phyloP scores from a whole-genome alignment of 64 coral and sea anemone species.

The Montipora capricornis region DNA sequence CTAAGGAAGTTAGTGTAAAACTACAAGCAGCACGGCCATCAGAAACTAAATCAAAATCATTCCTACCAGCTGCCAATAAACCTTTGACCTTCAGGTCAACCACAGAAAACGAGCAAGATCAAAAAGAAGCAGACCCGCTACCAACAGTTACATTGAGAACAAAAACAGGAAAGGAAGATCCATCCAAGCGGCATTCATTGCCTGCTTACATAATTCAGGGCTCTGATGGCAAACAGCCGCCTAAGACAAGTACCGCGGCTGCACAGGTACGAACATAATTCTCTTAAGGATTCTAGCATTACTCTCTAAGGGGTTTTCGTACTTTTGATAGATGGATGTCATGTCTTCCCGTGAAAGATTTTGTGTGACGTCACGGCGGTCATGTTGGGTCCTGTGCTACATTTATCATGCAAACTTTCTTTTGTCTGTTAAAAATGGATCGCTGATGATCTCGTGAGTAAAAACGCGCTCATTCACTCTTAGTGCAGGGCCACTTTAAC shows the following conservation, averaged over 20 bases:
- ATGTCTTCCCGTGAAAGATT: too few species aligned
- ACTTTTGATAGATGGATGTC: too few species aligned
- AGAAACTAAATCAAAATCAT: background rate
- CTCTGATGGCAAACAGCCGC: background rate
- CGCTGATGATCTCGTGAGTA: too few species aligned
- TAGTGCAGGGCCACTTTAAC: too few species aligned
- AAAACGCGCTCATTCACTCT: too few species aligned
- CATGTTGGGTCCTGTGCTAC: too few species aligned
- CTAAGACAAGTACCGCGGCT: background rate
- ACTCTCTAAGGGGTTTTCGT: too few species aligned
- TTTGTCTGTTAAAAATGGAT: too few species aligned
- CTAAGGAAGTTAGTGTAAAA: background rate
- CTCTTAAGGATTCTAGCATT: background rate
- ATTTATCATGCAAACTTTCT: too few species aligned
- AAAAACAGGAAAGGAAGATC: background rate
- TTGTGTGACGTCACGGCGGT: too few species aligned
- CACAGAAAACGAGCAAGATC: background rate
- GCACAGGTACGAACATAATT: background rate
- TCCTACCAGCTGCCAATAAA: background rate
- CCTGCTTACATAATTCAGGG: slow-evolving; percentile 52
- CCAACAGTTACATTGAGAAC: slow-evolving; percentile 25
- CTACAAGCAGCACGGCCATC: background rate
- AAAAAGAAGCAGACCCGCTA: background rate
- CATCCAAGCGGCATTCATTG: slow-evolving; percentile 33
- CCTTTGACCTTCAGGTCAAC: background rate